Evolutionary conservation across 2,888 invertebrate species (phyloP), one percentile per base, ranked within the genome.

Genomic region (Athripsodes cinereus): DNA sequence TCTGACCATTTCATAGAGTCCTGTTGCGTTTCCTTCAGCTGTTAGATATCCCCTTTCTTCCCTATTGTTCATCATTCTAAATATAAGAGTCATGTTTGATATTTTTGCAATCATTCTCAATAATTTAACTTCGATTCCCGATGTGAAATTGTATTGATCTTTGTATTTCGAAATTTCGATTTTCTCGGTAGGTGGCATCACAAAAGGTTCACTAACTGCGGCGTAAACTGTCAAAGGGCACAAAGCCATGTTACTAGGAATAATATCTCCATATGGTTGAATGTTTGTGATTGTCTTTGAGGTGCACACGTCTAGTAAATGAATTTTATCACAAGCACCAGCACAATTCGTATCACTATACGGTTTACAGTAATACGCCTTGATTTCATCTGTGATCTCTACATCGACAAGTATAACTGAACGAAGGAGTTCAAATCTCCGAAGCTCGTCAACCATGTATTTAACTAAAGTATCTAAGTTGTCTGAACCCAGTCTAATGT

Each of bases 161-260:
- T 70, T 60, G 66, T 69, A 75, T n/a, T 58, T 58, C 53, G 59
- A 59, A 26, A 55, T 48, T 1, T 1, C 11, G n/a, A 52, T 57
- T 19, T 71, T 74, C 57, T 64, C 65, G 35, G 67, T 64, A 2
- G 78, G 75, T 50, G 74, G 74, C 71, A 79, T 72, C 8, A 79
- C 77, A 58, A 79, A 79, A 1, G 79, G 79, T 63, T 78, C 78
- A 11, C 77, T 72, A 44, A 78, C 69, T 26, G 78, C 69, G 22
- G 76, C 73, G 58, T 74, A 75, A n/a, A 72, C 71, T 19, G 72
- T 69, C 58, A 79, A 67, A 22, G 79, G 77, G 60, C 79, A 79
- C 16, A 73, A 71, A 65, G 71, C 72, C 70, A 79, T 68, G 64
- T 78, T 70, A 49, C 66, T 63, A 18, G 78, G 77, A 61, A 78